Conservation (phyloP, 1,140 invertebrate species). For the Drosophila parvula region DNA sequence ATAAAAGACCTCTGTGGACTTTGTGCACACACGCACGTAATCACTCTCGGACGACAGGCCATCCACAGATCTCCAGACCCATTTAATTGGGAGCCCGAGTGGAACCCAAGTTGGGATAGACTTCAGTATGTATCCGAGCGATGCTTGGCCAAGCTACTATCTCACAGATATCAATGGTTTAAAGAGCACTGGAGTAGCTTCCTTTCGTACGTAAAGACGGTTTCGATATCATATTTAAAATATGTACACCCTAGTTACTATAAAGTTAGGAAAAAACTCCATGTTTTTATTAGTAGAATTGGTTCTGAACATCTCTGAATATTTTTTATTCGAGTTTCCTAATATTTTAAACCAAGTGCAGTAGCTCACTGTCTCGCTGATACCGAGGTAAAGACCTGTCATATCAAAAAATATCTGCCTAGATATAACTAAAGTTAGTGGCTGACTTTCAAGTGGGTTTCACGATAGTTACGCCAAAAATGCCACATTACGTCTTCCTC, state of each 20-base stretch:
- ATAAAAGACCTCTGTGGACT: constrained; percentile 57
- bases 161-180: background rate
- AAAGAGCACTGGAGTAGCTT: background rate
- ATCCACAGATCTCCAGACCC: constrained; percentile 34
- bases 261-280: background rate
- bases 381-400: background rate
- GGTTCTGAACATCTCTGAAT: background rate
- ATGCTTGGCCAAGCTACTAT: background rate
- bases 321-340: background rate
- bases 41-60: constrained; percentile 22
- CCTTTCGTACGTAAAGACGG: background rate
- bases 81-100: background rate
- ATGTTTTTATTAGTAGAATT: background rate
- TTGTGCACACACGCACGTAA: constrained; percentile 67
- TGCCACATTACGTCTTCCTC: constrained; percentile 15
- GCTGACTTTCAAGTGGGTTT: background rate
- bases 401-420: background rate
- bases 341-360: background rate
- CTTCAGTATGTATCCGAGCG: background rate
- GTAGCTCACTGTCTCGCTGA: background rate
- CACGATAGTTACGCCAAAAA: background rate
- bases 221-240: background rate
- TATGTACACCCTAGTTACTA: background rate
- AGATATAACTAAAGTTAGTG: background rate
- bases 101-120: constrained; percentile 21